Base-by-base conservation (phyloP, 2,888 invertebrate species). In the Drosophila anomalata region DNA sequence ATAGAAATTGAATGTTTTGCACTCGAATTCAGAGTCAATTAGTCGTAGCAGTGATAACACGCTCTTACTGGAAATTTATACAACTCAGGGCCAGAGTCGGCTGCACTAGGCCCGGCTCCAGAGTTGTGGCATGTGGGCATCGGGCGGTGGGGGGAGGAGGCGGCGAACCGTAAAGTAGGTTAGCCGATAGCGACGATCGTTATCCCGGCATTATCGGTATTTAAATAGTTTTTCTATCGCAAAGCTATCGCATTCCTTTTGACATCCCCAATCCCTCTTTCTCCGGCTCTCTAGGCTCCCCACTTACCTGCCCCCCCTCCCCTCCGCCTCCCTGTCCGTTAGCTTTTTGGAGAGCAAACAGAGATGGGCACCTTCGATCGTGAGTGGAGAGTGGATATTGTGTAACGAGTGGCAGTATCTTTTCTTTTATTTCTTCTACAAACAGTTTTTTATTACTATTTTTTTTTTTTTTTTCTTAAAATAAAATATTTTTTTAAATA, bases 1-100 rank as follows among this genome's bases (percentile, higher is more conserved):
- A 83, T 80, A 84, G 71, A 84, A 84, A 81, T 78, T 81, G 61
- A 84, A 84, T 81, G 78, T 76, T 78, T 80, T 53, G 63, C 63
- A 61, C 62, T 65, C 62, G 44, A 39, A 55, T 52, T 47, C 29
- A 47, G 22, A 31, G 46, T n/a, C 46, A 61, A 65, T 65, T 47
- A 62, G 46, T 33, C 44, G 44, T 53, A 31, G 12, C 14, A 42
- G 52, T 53, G 39, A 39, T 53, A 42, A 42, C 58, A 42, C 42
- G 56, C 17, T 50, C 22, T 22, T 12, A 14, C 60, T 22, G 12
- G 14, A 33, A 7, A 7, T 39, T 31, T 31, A 17, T 20, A 42
- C 42, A 20, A 20, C 20, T 42, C 42, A 9, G 20, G 20, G 17
- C 17, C 42, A 42, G 17, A 42, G 9, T 17, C 42, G 11, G 17